Base-by-base conservation (phyloP, 2,888 invertebrate species). In the Serrognathus titanus region DNA sequence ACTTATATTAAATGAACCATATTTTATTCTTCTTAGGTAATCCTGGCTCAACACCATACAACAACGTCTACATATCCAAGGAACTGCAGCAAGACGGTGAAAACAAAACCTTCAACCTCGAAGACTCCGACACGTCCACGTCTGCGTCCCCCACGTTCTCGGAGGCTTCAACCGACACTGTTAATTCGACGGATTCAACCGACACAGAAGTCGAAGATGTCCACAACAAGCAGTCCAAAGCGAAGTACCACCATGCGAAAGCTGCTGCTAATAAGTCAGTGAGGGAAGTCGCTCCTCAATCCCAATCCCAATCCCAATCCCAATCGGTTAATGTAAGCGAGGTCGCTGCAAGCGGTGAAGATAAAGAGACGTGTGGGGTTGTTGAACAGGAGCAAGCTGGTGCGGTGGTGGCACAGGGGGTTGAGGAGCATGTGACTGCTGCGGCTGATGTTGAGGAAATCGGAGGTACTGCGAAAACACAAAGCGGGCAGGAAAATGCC, bases 11-110 rank as follows among this genome's bases (percentile, higher is more conserved):
- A n/a, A n/a, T n/a, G n/a, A n/a, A n/a, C n/a, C n/a, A n/a, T n/a
- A n/a, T n/a, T n/a, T 20, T 10, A 16, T 43, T 43, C 0, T 41
- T 55, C 54, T 7, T 35, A 64, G 76, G 78, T 36, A 71, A 71
- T 39, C 78, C 78, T 7, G 78, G 78, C 52, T 77, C 77, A 3
- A 78, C 78, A 0, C 78, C 78, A 0, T 78, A 76, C 67, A 78
- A 78, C 63, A 78, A 78, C 57, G 68, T 75, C 8, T 78, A 76
- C 61, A 65, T 73, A 20, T 69, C 69, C 31, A 69, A 75, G 57
- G 72, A 70, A 51, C 62, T 71, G 9, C 48, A 51, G 35, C 43
- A 35, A 47, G 39, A 57, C 48, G 55, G 46, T 6, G 48, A 61
- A 41, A 64, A 52, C 12, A 48, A 50, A n/a, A 37, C 41, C n/a